Evolutionary conservation across 2,888 invertebrate genomes (phyloP).

Genomic region (Strigamia crassipes): DNA sequence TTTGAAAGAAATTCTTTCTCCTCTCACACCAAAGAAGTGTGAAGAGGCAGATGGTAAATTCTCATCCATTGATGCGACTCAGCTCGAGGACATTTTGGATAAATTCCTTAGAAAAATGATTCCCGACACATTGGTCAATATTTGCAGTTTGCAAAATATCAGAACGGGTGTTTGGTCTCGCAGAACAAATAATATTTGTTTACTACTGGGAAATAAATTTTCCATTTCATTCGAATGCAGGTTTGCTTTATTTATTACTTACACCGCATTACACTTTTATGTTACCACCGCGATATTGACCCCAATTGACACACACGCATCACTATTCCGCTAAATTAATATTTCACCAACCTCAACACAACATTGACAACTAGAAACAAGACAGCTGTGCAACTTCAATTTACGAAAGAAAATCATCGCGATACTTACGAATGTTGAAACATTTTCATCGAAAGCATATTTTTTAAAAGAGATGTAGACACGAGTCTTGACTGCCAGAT

Average conservation of each 20-base stretch:
- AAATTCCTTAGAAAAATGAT: neutral
- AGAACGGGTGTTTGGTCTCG: neutral
- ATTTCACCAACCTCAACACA: neutral
- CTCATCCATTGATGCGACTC: slow-evolving; percentile 34
- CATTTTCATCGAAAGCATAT: slow-evolving; percentile 4
- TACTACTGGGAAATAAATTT: neutral
- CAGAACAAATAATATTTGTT: neutral
- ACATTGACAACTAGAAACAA: neutral
- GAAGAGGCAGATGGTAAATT: slow-evolving; percentile 8
- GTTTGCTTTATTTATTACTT: too few relatives aligned
- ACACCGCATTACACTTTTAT: neutral
- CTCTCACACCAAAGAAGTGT: neutral
- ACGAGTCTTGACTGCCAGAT: slow-evolving; percentile 15
- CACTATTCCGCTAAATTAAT: neutral
- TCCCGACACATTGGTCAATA: neutral
- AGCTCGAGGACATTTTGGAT: slow-evolving; percentile 6
- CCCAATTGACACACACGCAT: neutral
- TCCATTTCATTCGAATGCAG: neutral
- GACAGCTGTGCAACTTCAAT: neutral
- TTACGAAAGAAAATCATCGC: neutral
- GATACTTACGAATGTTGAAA: neutral
- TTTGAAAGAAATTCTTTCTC: neutral
- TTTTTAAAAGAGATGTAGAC: neutral
- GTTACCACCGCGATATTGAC: neutral
- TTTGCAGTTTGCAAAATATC: neutral